Evolutionary conservation across 2,797 vertebrate genomes (phyloP).

Genomic region (Chromobotia macracanthus): DNA sequence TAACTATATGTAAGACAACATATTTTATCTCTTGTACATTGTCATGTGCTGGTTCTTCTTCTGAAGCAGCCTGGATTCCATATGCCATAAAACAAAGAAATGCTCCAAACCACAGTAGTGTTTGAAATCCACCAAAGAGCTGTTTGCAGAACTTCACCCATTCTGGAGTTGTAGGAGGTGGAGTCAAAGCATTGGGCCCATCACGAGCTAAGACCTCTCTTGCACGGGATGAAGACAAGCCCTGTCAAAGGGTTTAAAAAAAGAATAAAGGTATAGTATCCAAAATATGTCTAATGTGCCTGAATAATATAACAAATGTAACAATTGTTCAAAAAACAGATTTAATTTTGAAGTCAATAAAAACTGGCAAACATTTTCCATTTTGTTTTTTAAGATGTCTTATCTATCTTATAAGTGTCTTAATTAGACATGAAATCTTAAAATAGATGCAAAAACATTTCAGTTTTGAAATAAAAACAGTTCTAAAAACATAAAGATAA

Average conservation of each 20-base stretch:
- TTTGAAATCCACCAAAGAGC: constrained; percentile 94
- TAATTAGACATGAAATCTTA: not conserved
- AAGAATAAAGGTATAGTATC: no score
- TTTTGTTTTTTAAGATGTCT: not conserved
- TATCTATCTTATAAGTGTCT: not conserved
- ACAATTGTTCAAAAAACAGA: no score
- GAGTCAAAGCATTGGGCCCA: constrained; percentile 91
- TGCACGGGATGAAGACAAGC: constrained; percentile 81
- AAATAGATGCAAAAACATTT: not conserved
- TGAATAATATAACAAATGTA: no score
- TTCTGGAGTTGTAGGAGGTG: constrained; percentile 92
- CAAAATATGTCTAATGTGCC: not conserved
- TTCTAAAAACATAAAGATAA: not conserved
- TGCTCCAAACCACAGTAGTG: constrained; percentile 94
- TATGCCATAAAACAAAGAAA: constrained; percentile 91
- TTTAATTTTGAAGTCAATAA: no score
- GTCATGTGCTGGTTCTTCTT: constrained; percentile 84
- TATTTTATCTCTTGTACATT: constrained; percentile 73
- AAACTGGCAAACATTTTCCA: not conserved
- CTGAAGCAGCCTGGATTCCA: constrained; percentile 80
- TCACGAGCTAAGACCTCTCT: constrained; percentile 90
- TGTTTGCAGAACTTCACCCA: constrained; percentile 97
- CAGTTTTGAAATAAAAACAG: not conserved
- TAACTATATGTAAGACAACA: not conserved
- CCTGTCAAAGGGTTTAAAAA: constrained; percentile 70